Base-by-base conservation (phyloP, 1,140 invertebrate species). In the Watersipora subatra region DNA sequence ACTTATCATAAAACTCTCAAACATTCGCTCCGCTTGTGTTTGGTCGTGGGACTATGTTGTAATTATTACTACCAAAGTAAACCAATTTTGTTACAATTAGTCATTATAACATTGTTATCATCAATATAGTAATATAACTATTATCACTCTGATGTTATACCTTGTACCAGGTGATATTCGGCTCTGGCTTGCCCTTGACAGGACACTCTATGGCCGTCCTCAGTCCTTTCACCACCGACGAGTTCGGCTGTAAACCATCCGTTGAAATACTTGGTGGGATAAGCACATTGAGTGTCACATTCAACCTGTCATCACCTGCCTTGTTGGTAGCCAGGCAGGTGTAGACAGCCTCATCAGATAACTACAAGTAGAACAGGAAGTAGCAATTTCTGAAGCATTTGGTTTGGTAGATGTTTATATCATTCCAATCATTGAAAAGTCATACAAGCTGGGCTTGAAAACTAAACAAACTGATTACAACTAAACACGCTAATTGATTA, bases 91-190 rank as follows among this genome's bases (percentile, higher is more conserved):
- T n/a, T n/a, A n/a, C n/a, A n/a, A n/a, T n/a, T n/a, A n/a, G n/a
- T n/a, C n/a, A n/a, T n/a, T n/a, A n/a, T n/a, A n/a, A n/a, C n/a
- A n/a, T n/a, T n/a, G n/a, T n/a, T n/a, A n/a, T n/a, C n/a, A n/a
- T n/a, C n/a, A n/a, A n/a, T n/a, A n/a, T n/a, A n/a, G n/a, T n/a
- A n/a, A n/a, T n/a, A n/a, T n/a, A n/a, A n/a, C n/a, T n/a, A n/a
- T n/a, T n/a, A n/a, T n/a, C n/a, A n/a, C n/a, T n/a, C n/a, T n/a
- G n/a, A n/a, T n/a, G n/a, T n/a, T n/a, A 12, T 28, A 59, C 74
- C 69, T 80, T 81, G 63, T 69, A 66, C 69, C 85, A 78, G 0
- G 66, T 67, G n/a, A 77, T 72, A 7, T 34, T 62, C 12, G 78
- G 78, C 19, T 69, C 63, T 2, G 78, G 78, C 28, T 71, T 65